phyloP scores from a whole-genome alignment of 2,113 vertebrate species.

The Oxyruncus cristatus region DNA sequence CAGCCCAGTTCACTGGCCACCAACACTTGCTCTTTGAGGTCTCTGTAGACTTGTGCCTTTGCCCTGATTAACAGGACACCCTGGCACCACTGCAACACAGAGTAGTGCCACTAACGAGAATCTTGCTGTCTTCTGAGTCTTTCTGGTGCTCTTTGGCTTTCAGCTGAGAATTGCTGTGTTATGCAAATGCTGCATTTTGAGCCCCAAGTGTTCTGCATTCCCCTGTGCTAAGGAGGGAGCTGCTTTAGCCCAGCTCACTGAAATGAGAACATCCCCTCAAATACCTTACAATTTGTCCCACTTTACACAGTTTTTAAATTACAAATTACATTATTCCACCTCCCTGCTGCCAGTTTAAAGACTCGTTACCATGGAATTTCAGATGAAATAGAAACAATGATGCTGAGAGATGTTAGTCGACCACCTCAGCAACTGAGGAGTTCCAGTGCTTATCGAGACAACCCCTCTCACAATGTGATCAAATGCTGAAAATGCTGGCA shows the following conservation, averaged over 20 bases:
- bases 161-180: background rate
- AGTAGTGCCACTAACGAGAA: background rate
- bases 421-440: background rate
- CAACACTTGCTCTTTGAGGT: background rate
- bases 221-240: background rate
- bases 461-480: background rate
- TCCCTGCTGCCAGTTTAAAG: slow-evolving; percentile 1
- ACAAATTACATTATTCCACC: background rate
- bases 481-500: background rate
- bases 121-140: background rate
- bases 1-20: background rate
- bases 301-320: background rate
- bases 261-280: background rate
- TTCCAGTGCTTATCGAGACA: background rate
- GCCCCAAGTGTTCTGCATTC: fast-evolving
- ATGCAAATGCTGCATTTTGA: background rate
- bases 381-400: slow-evolving; percentile 2
- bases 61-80: background rate
- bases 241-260: background rate
- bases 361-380: slow-evolving; percentile 1
- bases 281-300: background rate
- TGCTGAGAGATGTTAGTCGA: background rate
- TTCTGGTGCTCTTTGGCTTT: background rate
- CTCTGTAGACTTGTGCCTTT: background rate
- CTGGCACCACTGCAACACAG: background rate